A percentile compares a stretch with the other conserved stretches of the same genome.
These are phyloP conservation scores for Tupaia tana DNA, from an alignment of 2,113 vertebrate species.

Conservation along the genomic window DNA sequence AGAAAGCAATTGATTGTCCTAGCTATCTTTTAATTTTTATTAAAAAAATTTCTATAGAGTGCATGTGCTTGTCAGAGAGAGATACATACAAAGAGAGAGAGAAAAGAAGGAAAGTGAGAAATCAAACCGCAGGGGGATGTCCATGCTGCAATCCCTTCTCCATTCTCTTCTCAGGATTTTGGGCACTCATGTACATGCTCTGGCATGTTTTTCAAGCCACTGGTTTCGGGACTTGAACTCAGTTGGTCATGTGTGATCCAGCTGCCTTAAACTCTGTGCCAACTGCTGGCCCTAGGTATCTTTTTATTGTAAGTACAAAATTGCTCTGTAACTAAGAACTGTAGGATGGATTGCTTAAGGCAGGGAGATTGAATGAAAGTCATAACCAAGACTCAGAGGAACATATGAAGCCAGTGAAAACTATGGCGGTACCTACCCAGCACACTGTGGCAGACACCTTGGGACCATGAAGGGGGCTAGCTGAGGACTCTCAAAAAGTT, in stretches of 20 bases:
- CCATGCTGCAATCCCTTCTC: too few relatives aligned
- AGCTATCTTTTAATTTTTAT: not conserved
- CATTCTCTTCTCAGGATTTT: too few relatives aligned
- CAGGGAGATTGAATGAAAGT: not conserved
- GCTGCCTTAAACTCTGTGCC: too few relatives aligned
- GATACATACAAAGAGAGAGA: too few relatives aligned
- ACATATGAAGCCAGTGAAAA: not conserved
- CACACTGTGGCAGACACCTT: not conserved
- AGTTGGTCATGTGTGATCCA: too few relatives aligned
- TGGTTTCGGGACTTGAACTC: too few relatives aligned
- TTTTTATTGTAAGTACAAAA: not conserved
- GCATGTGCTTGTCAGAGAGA: too few relatives aligned
- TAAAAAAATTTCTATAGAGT: too few relatives aligned
- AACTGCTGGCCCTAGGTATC: not conserved
- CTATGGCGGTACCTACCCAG: not conserved
- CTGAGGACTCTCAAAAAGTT: not conserved
- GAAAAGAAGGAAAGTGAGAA: too few relatives aligned
- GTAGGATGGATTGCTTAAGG: not conserved
- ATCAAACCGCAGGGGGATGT: too few relatives aligned
- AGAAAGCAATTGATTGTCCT: not conserved
- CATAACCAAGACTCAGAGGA: not conserved
- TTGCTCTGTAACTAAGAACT: not conserved
- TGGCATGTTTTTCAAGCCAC: too few relatives aligned
- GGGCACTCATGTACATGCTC: too few relatives aligned
- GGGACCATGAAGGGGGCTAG: not conserved